Percentiles rank a stretch among this genome's conserved stretches.
phyloP scores from a whole-genome alignment of 2,113 vertebrate genomes.

The Parus major region DNA sequence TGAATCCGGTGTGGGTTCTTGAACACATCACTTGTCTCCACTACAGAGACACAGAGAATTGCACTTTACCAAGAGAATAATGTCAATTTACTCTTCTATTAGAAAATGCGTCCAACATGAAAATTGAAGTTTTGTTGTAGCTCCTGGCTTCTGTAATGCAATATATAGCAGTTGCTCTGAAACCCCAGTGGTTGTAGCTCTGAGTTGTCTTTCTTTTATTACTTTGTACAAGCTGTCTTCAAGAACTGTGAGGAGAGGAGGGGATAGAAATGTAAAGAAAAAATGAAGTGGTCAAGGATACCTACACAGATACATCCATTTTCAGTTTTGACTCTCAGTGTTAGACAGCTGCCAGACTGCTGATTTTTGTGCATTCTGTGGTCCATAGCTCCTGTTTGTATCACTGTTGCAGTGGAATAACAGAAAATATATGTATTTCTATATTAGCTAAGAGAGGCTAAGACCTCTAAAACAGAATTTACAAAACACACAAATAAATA shows the following conservation, averaged over 20 bases:
- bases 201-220: slow-evolving; percentile 48
- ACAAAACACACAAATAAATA: neutral
- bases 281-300: neutral
- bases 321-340: neutral
- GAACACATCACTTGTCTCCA: neutral
- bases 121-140: neutral
- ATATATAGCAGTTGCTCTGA: slow-evolving; percentile 25
- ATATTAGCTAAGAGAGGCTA: neutral
- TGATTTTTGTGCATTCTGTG: neutral
- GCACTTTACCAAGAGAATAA: neutral
- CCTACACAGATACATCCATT: neutral
- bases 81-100: slow-evolving; percentile 14
- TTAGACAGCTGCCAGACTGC: neutral
- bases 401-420: neutral
- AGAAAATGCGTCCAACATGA: neutral
- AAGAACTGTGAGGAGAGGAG: neutral
- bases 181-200: neutral
- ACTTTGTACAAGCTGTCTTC: neutral
- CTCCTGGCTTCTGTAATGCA: slow-evolving; percentile 32
- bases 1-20: neutral
- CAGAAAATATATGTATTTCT: neutral
- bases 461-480: neutral
- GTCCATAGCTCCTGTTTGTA: neutral
- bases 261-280: slow-evolving; percentile 3
- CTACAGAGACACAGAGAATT: neutral